These are phyloP conservation scores for Drosophila guanche DNA, from an alignment of 1,140 invertebrate species.

Conservation along the genomic window DNA sequence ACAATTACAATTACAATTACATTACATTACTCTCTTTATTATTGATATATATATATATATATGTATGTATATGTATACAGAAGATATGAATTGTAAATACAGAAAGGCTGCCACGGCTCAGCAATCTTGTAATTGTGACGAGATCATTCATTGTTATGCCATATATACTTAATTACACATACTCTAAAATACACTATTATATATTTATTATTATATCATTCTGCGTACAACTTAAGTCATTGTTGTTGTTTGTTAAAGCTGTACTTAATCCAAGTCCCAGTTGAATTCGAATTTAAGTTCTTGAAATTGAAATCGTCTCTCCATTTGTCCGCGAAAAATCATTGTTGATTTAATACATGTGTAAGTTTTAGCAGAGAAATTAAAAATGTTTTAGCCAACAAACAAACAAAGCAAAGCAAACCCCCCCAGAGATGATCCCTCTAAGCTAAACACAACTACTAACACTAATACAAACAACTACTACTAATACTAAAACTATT, in stretches of 20 bases:
- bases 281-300: constrained; percentile 18
- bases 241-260: constrained; percentile 80
- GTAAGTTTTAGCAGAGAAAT: constrained; percentile 57
- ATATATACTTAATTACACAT: constrained; percentile 54
- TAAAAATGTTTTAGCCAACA: constrained; percentile 34
- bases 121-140: constrained; percentile 74
- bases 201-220: constrained; percentile 50
- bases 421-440: background rate
- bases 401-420: constrained; percentile 6
- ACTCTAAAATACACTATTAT: constrained; percentile 35
- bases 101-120: constrained; percentile 73
- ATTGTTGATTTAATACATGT: constrained; percentile 80
- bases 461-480: constrained; percentile 12
- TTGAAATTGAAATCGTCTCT: constrained; percentile 53
- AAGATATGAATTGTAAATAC: constrained; percentile 64
- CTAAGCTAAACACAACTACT: constrained; percentile 34
- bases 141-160: constrained; percentile 69
- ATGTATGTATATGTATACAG: constrained; percentile 9
- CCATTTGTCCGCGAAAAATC: constrained; percentile 56
- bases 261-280: constrained; percentile 59
- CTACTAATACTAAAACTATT: constrained; percentile 10
- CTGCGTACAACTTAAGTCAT: constrained; percentile 60
- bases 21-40: constrained; percentile 30
- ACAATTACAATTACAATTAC: constrained; percentile 33
- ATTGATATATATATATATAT: constrained; percentile 35